Percentiles rank a stretch among this genome's conserved stretches.
Evolutionary conservation across 2,888 invertebrate species (phyloP).

Genomic region (Leptinotarsa rubiginosa): DNA sequence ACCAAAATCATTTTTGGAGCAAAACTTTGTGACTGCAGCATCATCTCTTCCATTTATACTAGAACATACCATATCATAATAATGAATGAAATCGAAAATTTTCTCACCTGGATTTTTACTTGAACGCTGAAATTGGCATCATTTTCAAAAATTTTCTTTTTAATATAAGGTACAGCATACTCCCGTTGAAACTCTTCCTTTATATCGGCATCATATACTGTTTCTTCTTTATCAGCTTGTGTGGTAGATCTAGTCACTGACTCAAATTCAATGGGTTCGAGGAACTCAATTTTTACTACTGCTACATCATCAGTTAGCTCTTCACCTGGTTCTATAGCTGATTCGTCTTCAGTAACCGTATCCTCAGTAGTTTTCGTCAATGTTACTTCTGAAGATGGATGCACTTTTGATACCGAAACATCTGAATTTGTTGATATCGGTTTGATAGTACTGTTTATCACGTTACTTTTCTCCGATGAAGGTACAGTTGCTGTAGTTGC

Average conservation of each 20-base stretch:
- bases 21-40: too few species aligned
- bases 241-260: neutral
- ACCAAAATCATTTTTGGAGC: too few species aligned
- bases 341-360: neutral
- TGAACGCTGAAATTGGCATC: conserved; percentile 34
- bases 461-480: too few species aligned
- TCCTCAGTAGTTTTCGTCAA: neutral
- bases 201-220: neutral
- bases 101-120: conserved; percentile 37
- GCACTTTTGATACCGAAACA: neutral
- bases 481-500: too few species aligned
- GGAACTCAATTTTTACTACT: neutral
- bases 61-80: neutral
- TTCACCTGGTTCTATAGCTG: neutral
- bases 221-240: neutral
- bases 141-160: conserved; percentile 27
- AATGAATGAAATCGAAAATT: neutral
- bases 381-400: neutral
- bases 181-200: neutral
- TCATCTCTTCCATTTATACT: neutral
- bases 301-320: neutral
- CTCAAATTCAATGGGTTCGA: neutral
- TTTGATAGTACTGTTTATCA: too few species aligned
- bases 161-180: conserved; percentile 25
- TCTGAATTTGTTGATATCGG: neutral